Conservation (phyloP, 2,113 vertebrate genomes). For the Oncorhynchus mykiss region DNA sequence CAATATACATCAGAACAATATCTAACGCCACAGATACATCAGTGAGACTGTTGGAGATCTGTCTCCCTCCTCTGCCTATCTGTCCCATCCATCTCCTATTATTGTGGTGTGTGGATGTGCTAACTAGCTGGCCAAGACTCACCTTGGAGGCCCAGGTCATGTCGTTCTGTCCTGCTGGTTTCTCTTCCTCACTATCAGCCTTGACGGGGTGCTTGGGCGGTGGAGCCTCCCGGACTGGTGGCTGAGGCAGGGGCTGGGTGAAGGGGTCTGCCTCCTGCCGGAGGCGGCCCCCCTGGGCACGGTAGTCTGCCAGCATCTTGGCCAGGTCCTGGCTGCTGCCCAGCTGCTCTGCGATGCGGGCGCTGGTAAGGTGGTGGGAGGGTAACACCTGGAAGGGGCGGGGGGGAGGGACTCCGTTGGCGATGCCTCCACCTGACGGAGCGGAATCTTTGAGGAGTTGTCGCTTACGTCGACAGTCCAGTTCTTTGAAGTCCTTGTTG, state of each 20-base stretch:
- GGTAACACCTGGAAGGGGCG: slow-evolving; percentile 81
- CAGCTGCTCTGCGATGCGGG: slow-evolving; percentile 85
- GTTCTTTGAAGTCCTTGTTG: slow-evolving; percentile 89
- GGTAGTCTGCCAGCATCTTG: slow-evolving; percentile 91
- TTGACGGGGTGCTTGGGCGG: slow-evolving; percentile 70
- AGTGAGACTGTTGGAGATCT: too few species aligned
- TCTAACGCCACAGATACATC: background rate
- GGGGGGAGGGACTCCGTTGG: slow-evolving; percentile 74
- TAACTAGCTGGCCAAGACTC: slow-evolving; percentile 26
- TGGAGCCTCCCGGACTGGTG: slow-evolving; percentile 63
- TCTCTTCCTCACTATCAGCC: slow-evolving; percentile 84
- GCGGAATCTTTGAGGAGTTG: slow-evolving; percentile 87
- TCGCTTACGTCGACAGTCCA: slow-evolving; percentile 88
- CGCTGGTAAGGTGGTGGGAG: slow-evolving; percentile 84
- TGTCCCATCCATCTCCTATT: background rate
- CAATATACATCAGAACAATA: background rate
- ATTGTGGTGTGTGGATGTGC: background rate
- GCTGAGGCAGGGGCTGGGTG: slow-evolving; percentile 2
- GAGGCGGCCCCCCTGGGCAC: slow-evolving; percentile 91
- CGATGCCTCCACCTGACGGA: slow-evolving; percentile 65
- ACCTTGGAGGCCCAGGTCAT: slow-evolving; percentile 87
- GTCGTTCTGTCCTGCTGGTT: slow-evolving; percentile 75
- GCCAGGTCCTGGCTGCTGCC: slow-evolving; percentile 81
- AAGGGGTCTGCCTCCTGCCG: slow-evolving; percentile 83
- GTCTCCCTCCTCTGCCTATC: too few species aligned